These are phyloP conservation scores for Clanis bilineata DNA, from an alignment of 2,888 invertebrate genomes.

Conservation along the genomic window DNA sequence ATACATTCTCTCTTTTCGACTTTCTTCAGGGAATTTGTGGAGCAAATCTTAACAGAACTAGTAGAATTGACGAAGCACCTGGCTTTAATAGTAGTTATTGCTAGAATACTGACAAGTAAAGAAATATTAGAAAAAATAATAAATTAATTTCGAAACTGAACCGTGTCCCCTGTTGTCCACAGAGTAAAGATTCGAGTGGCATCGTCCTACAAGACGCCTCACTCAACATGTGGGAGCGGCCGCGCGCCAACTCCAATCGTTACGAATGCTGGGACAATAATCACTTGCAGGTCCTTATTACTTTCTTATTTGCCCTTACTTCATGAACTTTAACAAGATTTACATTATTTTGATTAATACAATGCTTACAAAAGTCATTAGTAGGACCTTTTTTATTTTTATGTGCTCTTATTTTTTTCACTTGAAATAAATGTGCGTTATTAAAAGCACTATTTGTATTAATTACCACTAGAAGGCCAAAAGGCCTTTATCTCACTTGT, in stretches of 20 bases:
- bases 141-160: slow-evolving; percentile 14
- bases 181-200: slow-evolving; percentile 87
- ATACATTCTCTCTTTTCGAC: too few species aligned
- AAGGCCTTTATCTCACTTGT: too few species aligned
- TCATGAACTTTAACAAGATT: background rate
- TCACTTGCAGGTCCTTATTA: slow-evolving; percentile 66
- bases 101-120: background rate
- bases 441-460: too few species aligned
- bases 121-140: background rate
- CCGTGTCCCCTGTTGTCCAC: slow-evolving; percentile 53
- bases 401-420: too few species aligned
- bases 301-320: background rate
- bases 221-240: slow-evolving; percentile 91
- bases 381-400: too few species aligned
- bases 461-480: too few species aligned
- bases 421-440: too few species aligned
- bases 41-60: too few species aligned
- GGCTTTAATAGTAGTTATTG: background rate
- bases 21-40: too few species aligned
- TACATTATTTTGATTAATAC: background rate
- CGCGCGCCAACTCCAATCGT: slow-evolving; percentile 89
- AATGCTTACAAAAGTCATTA: too few species aligned
- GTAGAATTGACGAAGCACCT: too few species aligned
- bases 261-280: slow-evolving; percentile 90
- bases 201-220: slow-evolving; percentile 86